Conservation (phyloP, 2,797 vertebrate genomes). For the Arctocebus calabarensis region DNA sequence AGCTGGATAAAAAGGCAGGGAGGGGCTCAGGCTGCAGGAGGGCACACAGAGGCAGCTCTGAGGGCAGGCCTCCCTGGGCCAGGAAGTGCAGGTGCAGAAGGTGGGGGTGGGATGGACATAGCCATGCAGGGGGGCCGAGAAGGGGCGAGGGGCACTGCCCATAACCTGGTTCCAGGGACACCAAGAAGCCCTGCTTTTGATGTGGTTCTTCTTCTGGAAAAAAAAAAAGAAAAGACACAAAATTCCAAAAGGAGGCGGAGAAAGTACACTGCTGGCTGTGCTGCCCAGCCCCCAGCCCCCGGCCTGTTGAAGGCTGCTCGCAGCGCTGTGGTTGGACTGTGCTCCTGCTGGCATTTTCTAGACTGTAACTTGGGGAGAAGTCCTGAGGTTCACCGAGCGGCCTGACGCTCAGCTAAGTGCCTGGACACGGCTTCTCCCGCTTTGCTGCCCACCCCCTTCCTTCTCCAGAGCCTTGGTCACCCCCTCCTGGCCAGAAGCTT, state of each 20-base stretch:
- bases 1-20: fast-evolving
- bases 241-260: fast-evolving
- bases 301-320: no score
- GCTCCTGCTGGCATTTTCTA: not conserved
- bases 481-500: not conserved
- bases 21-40: fast-evolving
- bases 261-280: fast-evolving
- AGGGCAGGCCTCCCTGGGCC: fast-evolving
- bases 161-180: fast-evolving
- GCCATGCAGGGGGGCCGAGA: not conserved
- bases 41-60: not conserved
- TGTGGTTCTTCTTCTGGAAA: fast-evolving
- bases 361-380: not conserved
- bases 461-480: not conserved
- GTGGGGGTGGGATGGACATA: not conserved
- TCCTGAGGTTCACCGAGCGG: not conserved
- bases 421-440: no score
- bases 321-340: fast-evolving
- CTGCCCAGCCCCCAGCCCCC: not conserved
- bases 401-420: fast-evolving
- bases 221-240: no score
- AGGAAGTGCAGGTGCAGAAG: fast-evolving
- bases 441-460: not conserved
- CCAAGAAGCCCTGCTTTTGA: no score
- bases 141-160: not conserved